Conservation (phyloP, 2,888 invertebrate genomes). For the Protula sp. region DNA sequence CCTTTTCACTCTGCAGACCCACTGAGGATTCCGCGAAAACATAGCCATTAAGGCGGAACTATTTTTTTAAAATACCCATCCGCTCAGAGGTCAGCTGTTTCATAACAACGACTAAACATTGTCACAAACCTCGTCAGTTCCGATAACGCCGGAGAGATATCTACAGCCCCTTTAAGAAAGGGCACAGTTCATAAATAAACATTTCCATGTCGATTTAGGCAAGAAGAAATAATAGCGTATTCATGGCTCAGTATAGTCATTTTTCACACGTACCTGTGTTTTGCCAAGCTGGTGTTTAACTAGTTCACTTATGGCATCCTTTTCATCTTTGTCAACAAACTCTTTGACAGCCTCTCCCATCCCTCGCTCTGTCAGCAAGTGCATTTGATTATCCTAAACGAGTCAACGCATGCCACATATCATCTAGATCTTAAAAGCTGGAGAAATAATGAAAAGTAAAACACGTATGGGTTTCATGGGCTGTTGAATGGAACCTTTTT, state of each 20-base stretch:
- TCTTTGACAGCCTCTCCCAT: constrained; percentile 73
- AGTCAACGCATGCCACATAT: background rate
- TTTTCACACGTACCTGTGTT: constrained; percentile 37
- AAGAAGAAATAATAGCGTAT: background rate
- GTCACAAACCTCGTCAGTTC: too few relatives aligned
- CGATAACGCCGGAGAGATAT: too few relatives aligned
- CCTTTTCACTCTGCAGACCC: too few relatives aligned
- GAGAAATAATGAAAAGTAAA: background rate
- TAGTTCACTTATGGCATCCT: constrained; percentile 50
- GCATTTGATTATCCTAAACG: constrained; percentile 58
- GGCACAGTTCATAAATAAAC: too few relatives aligned
- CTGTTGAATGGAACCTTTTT: background rate
- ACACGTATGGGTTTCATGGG: background rate
- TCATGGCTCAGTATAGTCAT: background rate
- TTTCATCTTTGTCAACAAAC: constrained; percentile 62
- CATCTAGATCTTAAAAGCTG: background rate
- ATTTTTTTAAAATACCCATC: too few relatives aligned
- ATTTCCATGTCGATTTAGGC: too few relatives aligned
- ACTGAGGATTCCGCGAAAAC: too few relatives aligned
- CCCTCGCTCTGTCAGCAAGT: constrained; percentile 68
- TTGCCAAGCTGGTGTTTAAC: constrained; percentile 56
- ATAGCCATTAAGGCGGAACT: too few relatives aligned
- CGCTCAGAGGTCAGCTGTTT: too few relatives aligned
- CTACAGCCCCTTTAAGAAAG: too few relatives aligned
- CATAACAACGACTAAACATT: too few relatives aligned